Evolutionary conservation across 2,888 invertebrate species (phyloP), one percentile per base, ranked within the genome.

Genomic region (Allygus modestus): DNA sequence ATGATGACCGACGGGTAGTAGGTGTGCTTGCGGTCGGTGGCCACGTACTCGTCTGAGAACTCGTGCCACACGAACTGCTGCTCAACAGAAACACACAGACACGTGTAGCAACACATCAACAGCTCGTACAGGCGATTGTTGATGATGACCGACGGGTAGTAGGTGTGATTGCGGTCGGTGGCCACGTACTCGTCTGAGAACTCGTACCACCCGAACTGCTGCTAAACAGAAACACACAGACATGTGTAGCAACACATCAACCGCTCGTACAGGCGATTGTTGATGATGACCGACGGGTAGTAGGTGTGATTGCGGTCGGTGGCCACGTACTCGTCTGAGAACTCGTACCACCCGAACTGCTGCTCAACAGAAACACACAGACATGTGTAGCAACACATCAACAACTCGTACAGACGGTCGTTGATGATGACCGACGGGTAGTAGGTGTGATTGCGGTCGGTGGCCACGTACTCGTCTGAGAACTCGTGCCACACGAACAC

Each of bases 31-130:
- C 93, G 91, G 87, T 95, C 94, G 0, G 97, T 97, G 0, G 96
- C 94, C 84, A 92, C 90, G 91, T 97, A 96, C 71, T 95, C 95
- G 88, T 96, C 96, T 73, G 93, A 92, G 91, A 96, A 97, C 89
- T 95, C 95, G 90, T 96, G 96, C 93, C 95, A 95, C 17, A 97
- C 96, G 91, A 97, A 97, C 94, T 97, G 97, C 94, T 96, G 93
- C 17, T 1, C 46, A 11, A 46, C 46, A 17, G 17, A 46, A 46
- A 7, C 46, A 37, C 4, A 37, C 37, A 37, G 37, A 37, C 37
- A 37, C 37, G 37, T 37, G 5, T 7, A 37, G 37, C 37, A 9
- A n/a, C n/a, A n/a, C n/a, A n/a, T n/a, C n/a, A n/a, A n/a, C n/a
- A 97, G 93, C 90, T 97, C 96, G 91, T 97, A 97, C 43, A 97